A percentile compares a stretch with the other conserved stretches of the same genome.
phyloP scores from a whole-genome alignment of 1,140 invertebrate species.

The Carposina sasakii region DNA sequence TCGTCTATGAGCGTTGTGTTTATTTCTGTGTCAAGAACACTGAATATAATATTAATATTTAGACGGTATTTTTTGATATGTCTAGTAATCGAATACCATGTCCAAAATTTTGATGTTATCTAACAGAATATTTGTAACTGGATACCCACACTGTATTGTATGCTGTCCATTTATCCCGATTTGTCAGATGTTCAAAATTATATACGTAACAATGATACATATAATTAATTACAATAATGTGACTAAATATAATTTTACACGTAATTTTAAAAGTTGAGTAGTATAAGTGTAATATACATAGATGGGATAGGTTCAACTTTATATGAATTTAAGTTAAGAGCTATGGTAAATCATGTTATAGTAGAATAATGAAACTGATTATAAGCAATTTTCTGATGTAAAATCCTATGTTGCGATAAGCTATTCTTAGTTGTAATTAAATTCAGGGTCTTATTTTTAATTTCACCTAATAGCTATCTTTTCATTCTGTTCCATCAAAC shows the following conservation, averaged over 20 bases:
- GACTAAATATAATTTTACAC: slow-evolving; percentile 68
- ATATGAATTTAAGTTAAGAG: slow-evolving; percentile 55
- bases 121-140: slow-evolving; percentile 17
- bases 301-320: slow-evolving; percentile 60
- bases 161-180: slow-evolving; percentile 41
- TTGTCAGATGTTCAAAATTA: slow-evolving; percentile 71
- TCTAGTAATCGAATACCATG: slow-evolving; percentile 48
- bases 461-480: too few relatives aligned
- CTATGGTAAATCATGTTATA: too few relatives aligned
- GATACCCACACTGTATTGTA: slow-evolving; percentile 26
- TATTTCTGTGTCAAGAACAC: slow-evolving; percentile 43
- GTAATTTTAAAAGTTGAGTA: slow-evolving; percentile 66
- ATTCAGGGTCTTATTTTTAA: too few relatives aligned
- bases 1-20: slow-evolving; percentile 51
- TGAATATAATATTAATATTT: slow-evolving; percentile 41
- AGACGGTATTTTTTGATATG: slow-evolving; percentile 62
- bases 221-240: slow-evolving; percentile 66
- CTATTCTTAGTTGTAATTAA: too few relatives aligned
- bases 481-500: too few relatives aligned
- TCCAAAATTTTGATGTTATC: slow-evolving; percentile 34
- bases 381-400: too few relatives aligned
- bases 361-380: too few relatives aligned
- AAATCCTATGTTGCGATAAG: too few relatives aligned
- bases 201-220: slow-evolving; percentile 71
- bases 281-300: slow-evolving; percentile 67